phyloP scores from a whole-genome alignment of 2,797 vertebrate species.

The Platalea minor region DNA sequence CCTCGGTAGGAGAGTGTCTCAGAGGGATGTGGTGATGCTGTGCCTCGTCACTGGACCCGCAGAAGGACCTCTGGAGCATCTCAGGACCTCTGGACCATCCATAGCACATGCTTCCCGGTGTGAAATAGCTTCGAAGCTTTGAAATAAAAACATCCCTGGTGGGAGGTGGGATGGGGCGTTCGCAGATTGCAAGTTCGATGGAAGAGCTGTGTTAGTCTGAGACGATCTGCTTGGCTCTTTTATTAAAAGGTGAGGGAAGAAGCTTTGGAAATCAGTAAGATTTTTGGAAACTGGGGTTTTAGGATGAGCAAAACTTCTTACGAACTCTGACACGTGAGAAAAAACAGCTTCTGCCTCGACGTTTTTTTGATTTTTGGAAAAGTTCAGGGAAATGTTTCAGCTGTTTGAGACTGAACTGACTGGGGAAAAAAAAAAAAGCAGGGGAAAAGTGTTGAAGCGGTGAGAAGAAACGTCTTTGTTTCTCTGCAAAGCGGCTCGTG shows the following conservation, averaged over 20 bases:
- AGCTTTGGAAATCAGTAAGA: neutral
- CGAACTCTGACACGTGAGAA: rapidly evolving
- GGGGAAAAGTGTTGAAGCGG: neutral
- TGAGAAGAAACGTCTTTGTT: neutral
- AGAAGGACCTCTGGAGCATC: too few relatives aligned
- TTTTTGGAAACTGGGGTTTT: neutral
- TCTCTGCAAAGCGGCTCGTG: rapidly evolving
- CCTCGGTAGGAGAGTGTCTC: neutral
- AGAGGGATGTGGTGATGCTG: neutral
- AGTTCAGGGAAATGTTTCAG: neutral
- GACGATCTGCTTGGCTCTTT: neutral
- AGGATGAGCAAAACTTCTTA: neutral
- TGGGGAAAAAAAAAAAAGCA: rapidly evolving
- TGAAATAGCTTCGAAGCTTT: neutral
- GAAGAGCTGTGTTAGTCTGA: neutral
- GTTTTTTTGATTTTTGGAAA: neutral
- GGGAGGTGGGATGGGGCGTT: neutral
- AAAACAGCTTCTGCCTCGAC: neutral
- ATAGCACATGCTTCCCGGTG: rapidly evolving
- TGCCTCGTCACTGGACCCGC: neutral
- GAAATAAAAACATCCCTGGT: neutral
- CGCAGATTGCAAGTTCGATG: neutral
- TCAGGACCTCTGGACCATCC: neutral
- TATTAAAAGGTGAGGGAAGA: neutral
- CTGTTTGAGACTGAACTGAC: neutral